Evolutionary conservation across 2,888 invertebrate genomes (phyloP), one percentile per base, ranked within the genome.

Genomic region (Augochlorella aurata): DNA sequence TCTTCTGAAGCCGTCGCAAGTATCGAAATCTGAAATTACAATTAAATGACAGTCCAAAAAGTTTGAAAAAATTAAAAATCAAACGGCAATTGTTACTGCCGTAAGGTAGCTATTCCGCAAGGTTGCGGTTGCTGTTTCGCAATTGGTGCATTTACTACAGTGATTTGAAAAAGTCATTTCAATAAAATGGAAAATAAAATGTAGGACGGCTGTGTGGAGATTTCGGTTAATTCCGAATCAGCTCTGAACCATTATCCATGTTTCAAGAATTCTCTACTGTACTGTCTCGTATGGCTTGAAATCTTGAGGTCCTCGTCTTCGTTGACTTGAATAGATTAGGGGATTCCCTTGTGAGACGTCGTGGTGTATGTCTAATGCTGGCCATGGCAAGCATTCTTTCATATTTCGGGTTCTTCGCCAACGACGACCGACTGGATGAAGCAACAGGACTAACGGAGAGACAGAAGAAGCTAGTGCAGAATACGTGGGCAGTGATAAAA

Each of bases 401-500:
- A 61, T 82, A 91, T 12, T 85, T 92, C 44, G 91, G 92, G 85
- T 82, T 89, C 63, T 82, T 85, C 24, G 52, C 85, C 67, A 89
- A 90, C 44, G 91, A 91, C 50, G 89, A 89, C 54, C 87, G 83
- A 69, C 84, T 93, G 61, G 94, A 94, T 85, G 91, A 94, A 24
- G 91, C 89, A 21, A 94, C 94, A 12, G 94, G 94, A 77, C 89
- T 95, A 72, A 94, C 94, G 7, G 92, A 92, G 24, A 92, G 93
- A 63, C 94, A 95, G 86, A 94, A 94, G 86, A 90, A 91, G 79
- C 90, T 93, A 68, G 93, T 95, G 29, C 92, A 91, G 67, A 92
- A 91, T 81, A 94, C 94, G 21, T 95, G 95, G 95, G 92, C 89
- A 24, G 83, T 94, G 58, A 92, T 94, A 47, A 92, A 92, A 79